phyloP scores from a whole-genome alignment of 1,140 invertebrate genomes.

The Drosophila elegans region DNA sequence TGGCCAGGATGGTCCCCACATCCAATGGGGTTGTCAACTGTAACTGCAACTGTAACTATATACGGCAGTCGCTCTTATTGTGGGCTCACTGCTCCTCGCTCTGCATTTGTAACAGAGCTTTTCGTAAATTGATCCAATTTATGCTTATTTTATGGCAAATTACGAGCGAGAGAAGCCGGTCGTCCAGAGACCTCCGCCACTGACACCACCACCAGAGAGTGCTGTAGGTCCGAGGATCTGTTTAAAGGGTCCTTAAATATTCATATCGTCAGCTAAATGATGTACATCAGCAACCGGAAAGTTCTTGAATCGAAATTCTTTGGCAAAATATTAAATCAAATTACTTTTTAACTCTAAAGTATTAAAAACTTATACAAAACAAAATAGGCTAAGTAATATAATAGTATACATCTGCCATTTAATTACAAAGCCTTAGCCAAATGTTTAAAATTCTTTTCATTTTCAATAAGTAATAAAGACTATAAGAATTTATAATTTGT shows the following conservation, averaged over 20 bases:
- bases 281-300: slow-evolving; percentile 3
- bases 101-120: slow-evolving; percentile 72
- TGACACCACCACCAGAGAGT: slow-evolving; percentile 22
- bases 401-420: too few species aligned
- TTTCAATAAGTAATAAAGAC: too few species aligned
- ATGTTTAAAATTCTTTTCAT: too few species aligned
- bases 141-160: slow-evolving; percentile 82
- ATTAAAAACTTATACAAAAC: too few species aligned
- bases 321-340: not conserved
- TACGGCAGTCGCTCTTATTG: slow-evolving; percentile 35
- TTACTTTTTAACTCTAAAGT: too few species aligned
- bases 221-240: slow-evolving; percentile 18
- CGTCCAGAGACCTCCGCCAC: slow-evolving; percentile 19
- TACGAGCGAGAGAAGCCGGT: slow-evolving; percentile 60
- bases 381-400: too few species aligned
- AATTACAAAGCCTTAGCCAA: too few species aligned
- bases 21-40: slow-evolving; percentile 21
- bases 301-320: not conserved
- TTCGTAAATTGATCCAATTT: slow-evolving; percentile 82
- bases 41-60: slow-evolving; percentile 42
- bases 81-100: slow-evolving; percentile 40
- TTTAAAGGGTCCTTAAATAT: slow-evolving; percentile 36
- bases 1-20: slow-evolving; percentile 13
- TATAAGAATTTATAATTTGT: too few species aligned
- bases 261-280: slow-evolving; percentile 41